Conservation (phyloP, 2,113 vertebrate species). For the Brachypteracias leptosomus region DNA sequence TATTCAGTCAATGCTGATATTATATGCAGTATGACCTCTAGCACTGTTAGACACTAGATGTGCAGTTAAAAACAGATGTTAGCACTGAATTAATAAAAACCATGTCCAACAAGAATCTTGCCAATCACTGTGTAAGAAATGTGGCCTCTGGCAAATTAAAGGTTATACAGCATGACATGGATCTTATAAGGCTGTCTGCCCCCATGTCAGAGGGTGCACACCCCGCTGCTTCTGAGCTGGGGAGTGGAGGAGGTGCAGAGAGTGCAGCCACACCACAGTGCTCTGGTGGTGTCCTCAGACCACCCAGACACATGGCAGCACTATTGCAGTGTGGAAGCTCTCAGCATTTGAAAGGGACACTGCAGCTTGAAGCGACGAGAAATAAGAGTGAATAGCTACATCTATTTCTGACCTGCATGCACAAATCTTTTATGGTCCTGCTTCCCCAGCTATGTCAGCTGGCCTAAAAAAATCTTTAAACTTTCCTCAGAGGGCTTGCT, state of each 20-base stretch:
- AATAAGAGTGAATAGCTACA: background rate
- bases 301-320: background rate
- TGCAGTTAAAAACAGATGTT: constrained; percentile 17
- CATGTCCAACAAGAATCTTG: background rate
- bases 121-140: background rate
- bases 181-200: background rate
- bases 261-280: background rate
- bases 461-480: background rate
- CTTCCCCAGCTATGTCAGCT: background rate
- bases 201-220: background rate
- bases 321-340: background rate
- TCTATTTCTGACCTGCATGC: background rate
- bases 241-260: background rate
- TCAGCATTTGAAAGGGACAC: background rate
- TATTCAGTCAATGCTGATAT: background rate
- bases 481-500: background rate
- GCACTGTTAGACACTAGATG: background rate
- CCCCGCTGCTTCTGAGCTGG: background rate
- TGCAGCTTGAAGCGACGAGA: background rate
- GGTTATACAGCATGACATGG: background rate
- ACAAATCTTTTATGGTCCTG: rapidly evolving
- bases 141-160: background rate
- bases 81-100: constrained; percentile 19
- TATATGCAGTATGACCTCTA: background rate
- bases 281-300: background rate